These are phyloP conservation scores for Hyperoplus immaculatus DNA, from an alignment of 2,797 vertebrate genomes.

Conservation along the genomic window DNA sequence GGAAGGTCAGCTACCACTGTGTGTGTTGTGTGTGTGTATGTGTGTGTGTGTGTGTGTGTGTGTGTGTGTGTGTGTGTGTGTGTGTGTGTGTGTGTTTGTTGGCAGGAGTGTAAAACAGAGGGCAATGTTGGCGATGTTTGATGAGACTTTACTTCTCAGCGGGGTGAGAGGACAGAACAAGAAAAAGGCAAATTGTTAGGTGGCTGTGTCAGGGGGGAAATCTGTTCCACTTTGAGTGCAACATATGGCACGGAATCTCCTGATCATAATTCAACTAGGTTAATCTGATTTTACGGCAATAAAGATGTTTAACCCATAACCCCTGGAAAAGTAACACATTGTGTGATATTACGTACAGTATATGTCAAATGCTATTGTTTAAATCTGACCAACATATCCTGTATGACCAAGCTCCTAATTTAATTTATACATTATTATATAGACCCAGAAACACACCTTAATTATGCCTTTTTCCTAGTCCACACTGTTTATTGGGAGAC, in stretches of 20 bases:
- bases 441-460: not conserved
- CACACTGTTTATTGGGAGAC: not conserved
- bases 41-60: conserved; percentile 54
- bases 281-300: conserved; percentile 11
- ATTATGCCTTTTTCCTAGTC: not conserved
- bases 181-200: conserved; percentile 52
- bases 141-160: conserved; percentile 71
- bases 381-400: conserved; percentile 6
- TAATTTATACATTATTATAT: conserved; percentile 20
- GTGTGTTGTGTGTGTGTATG: conserved; percentile 51
- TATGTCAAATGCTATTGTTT: conserved; percentile 1
- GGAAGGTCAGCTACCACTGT: conserved; percentile 79
- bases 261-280: conserved; percentile 6
- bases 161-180: conserved; percentile 61
- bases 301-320: not conserved
- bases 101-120: conserved; percentile 57
- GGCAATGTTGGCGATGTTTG: conserved; percentile 52
- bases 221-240: conserved; percentile 5
- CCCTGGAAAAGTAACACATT: not conserved
- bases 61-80: conserved; percentile 48
- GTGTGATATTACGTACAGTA: no score
- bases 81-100: conserved; percentile 48
- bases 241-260: conserved; percentile 11
- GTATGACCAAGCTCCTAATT: conserved; percentile 2
- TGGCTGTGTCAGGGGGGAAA: conserved; percentile 37